phyloP scores from a whole-genome alignment of 2,888 invertebrate genomes.

The Parnassius apollo region DNA sequence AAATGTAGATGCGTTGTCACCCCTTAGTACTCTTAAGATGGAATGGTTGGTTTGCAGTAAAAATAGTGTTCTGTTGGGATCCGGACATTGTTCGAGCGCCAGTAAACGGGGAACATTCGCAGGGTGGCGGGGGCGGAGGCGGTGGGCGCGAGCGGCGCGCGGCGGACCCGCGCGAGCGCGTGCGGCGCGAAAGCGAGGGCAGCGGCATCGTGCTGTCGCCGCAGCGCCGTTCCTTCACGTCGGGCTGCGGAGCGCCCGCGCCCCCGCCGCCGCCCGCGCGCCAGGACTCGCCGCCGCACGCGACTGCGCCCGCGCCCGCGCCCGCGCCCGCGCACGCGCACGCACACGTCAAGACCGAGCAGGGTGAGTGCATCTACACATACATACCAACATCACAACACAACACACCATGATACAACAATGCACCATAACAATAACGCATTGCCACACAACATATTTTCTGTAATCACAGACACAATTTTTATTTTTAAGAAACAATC shows the following conservation, averaged over 20 bases:
- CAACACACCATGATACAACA: too few relatives aligned
- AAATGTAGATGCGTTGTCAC: too few relatives aligned
- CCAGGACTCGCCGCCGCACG: slow-evolving; percentile 62
- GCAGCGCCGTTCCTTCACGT: slow-evolving; percentile 92
- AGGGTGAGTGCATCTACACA: slow-evolving; percentile 53
- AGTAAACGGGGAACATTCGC: too few relatives aligned
- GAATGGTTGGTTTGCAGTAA: too few relatives aligned
- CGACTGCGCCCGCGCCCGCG: slow-evolving; percentile 39
- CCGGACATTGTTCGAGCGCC: too few relatives aligned
- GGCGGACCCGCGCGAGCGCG: slow-evolving; percentile 86
- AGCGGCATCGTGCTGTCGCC: slow-evolving; percentile 90
- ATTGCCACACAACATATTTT: too few relatives aligned
- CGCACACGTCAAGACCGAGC: slow-evolving; percentile 48
- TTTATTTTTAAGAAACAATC: too few relatives aligned
- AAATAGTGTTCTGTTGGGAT: too few relatives aligned
- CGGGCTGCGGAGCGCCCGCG: slow-evolving; percentile 90
- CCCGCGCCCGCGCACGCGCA: slow-evolving; percentile 20
- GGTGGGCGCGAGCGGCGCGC: slow-evolving; percentile 72
- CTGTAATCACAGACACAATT: too few relatives aligned
- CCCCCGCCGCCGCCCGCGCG: slow-evolving; percentile 77
- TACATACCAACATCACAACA: too few relatives aligned
- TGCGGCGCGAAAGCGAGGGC: slow-evolving; percentile 89
- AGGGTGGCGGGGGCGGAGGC: slow-evolving; percentile 35
- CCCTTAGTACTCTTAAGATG: too few relatives aligned
- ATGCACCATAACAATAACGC: too few relatives aligned